Percentiles rank a stretch among this genome's conserved stretches.
Conservation (phyloP, 2,797 vertebrate genomes). For the Pelodytes ibericus region DNA sequence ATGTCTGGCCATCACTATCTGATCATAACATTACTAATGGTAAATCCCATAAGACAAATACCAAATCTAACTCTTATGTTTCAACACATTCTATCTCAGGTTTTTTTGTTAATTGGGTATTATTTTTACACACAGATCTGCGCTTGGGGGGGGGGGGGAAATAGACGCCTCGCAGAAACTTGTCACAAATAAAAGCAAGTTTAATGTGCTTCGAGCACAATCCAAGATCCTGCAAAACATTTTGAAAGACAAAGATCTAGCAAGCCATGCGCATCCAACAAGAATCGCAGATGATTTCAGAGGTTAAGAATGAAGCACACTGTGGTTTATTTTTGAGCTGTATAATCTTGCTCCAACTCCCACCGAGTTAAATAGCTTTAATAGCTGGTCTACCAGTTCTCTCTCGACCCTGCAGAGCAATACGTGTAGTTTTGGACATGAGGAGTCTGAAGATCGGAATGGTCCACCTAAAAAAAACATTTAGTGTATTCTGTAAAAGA, state of each 20-base stretch:
- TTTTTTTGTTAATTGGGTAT: neutral
- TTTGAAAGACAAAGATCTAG: constrained; percentile 36
- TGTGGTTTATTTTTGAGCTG: constrained; percentile 16
- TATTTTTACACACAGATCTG: neutral
- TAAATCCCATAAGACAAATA: too few relatives aligned
- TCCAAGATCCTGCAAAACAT: constrained; percentile 19
- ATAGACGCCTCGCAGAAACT: neutral
- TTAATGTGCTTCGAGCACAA: neutral
- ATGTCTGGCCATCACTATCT: too few relatives aligned
- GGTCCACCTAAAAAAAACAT: too few relatives aligned
- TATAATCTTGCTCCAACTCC: constrained; percentile 26
- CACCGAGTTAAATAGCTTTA: constrained; percentile 18
- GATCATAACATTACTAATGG: too few relatives aligned
- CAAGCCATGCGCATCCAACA: constrained; percentile 30
- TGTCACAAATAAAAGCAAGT: neutral
- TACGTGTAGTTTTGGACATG: too few relatives aligned
- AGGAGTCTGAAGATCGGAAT: too few relatives aligned
- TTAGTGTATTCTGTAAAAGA: too few relatives aligned
- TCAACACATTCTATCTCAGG: too few relatives aligned
- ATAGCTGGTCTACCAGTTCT: neutral
- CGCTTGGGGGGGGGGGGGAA: neutral
- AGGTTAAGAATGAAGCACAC: constrained; percentile 44
- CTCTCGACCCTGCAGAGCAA: neutral
- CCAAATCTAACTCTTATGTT: too few relatives aligned
- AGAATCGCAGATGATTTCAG: constrained; percentile 53